phyloP scores from a whole-genome alignment of 2,113 vertebrate genomes.

The Pao palembangensis region DNA sequence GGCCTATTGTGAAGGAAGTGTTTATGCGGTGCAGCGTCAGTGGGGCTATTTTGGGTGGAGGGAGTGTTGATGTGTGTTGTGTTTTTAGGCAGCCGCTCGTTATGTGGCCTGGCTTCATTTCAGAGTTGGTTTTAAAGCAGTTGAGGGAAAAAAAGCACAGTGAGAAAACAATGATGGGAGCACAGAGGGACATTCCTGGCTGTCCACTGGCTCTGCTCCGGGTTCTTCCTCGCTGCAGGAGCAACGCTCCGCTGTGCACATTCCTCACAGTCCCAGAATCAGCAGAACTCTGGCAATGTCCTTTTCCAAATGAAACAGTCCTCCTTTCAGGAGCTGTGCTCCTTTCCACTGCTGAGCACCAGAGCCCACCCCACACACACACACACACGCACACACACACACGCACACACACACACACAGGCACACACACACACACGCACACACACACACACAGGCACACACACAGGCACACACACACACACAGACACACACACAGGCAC shows the following conservation, averaged over 20 bases:
- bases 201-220: background rate
- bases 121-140: conserved; percentile 27
- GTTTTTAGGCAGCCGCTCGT: conserved; percentile 48
- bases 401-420: too few relatives aligned
- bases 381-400: background rate
- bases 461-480: too few relatives aligned
- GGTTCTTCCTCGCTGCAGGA: conserved; percentile 35
- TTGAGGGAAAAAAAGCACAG: conserved; percentile 29
- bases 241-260: conserved; percentile 53
- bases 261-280: conserved; percentile 51
- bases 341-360: conserved; percentile 7
- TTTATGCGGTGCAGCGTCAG: conserved; percentile 30
- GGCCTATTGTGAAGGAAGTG: conserved; percentile 23
- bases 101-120: conserved; percentile 53
- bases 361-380: conserved; percentile 1
- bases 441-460: too few relatives aligned
- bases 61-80: conserved; percentile 51
- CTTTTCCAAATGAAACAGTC: conserved; percentile 50
- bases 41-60: conserved; percentile 47
- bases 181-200: conserved; percentile 45
- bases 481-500: conserved; percentile 1
- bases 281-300: conserved; percentile 25
- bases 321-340: conserved; percentile 29
- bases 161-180: conserved; percentile 36
- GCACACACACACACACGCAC: too few relatives aligned